Conservation (phyloP, 1,140 invertebrate species). For the Heliconius hewitsoni region DNA sequence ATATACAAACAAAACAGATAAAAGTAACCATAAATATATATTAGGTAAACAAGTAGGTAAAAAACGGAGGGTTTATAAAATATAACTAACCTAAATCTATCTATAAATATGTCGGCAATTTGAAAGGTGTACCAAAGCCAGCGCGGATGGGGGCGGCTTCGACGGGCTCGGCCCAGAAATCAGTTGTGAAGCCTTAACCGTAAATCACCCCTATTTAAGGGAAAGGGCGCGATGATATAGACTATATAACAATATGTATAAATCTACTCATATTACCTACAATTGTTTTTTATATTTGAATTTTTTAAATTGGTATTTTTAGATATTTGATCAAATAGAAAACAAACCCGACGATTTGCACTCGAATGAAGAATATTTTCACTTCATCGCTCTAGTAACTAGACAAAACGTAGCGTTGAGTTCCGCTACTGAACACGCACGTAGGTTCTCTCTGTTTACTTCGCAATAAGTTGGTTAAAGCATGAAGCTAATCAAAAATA, state of each 20-base stretch:
- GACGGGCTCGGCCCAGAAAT: conserved; percentile 3
- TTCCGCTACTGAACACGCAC: too few species aligned
- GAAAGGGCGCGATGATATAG: neutral
- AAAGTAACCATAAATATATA: neutral
- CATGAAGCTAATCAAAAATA: too few species aligned
- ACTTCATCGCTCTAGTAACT: too few species aligned
- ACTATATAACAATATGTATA: neutral
- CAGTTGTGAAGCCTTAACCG: neutral
- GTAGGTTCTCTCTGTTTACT: too few species aligned
- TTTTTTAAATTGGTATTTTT: neutral
- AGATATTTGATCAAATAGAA: too few species aligned
- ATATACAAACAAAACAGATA: neutral
- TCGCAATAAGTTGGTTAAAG: too few species aligned
- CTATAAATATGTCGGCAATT: neutral
- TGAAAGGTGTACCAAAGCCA: neutral
- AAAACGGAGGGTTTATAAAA: neutral
- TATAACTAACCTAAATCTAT: neutral
- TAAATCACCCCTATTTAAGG: neutral
- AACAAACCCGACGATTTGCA: too few species aligned
- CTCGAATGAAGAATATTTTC: too few species aligned
- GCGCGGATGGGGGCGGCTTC: neutral
- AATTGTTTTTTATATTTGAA: neutral
- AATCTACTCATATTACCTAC: neutral
- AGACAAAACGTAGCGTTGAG: too few species aligned
- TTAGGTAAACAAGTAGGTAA: neutral